These are phyloP conservation scores for Tachysurus vachellii DNA, from an alignment of 2,113 vertebrate genomes.

Conservation along the genomic window DNA sequence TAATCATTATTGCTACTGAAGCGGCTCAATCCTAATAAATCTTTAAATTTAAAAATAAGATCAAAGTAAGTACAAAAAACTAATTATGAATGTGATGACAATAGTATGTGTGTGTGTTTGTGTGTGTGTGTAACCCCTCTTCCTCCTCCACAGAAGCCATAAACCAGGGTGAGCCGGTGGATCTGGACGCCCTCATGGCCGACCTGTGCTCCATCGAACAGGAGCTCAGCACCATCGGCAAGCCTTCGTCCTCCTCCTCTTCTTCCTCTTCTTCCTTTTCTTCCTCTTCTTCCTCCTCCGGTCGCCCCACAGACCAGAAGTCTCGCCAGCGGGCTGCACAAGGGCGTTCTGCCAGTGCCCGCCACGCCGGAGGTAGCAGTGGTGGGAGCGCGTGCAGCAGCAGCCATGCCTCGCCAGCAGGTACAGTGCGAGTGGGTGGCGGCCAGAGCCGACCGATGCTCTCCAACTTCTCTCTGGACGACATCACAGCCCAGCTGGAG, in stretches of 20 bases:
- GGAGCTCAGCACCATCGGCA: conserved; percentile 90
- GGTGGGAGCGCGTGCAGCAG: conserved; percentile 82
- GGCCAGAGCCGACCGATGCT: conserved; percentile 72
- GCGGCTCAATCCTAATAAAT: too few relatives aligned
- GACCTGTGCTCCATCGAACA: conserved; percentile 98
- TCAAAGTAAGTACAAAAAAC: too few relatives aligned
- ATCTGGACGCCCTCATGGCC: conserved; percentile 97
- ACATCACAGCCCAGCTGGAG: conserved; percentile 96
- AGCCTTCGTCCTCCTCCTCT: conserved; percentile 73
- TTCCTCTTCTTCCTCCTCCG: conserved; percentile 65
- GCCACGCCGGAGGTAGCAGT: conserved; percentile 68
- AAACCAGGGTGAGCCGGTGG: conserved; percentile 93
- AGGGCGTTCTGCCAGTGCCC: conserved; percentile 78
- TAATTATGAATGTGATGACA: background rate
- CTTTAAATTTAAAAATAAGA: too few relatives aligned
- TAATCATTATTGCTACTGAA: too few relatives aligned
- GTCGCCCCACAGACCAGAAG: conserved; percentile 76
- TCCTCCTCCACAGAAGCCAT: conserved; percentile 84
- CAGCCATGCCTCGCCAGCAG: conserved; percentile 84
- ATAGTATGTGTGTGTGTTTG: background rate
- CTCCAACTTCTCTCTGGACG: conserved; percentile 91
- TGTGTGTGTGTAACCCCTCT: background rate
- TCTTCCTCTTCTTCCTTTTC: conserved; percentile 68
- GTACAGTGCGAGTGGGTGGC: conserved; percentile 77
- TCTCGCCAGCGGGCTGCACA: conserved; percentile 73